Percentiles rank a stretch among this genome's conserved stretches.
Evolutionary conservation across 2,113 vertebrate genomes (phyloP).

Genomic region (Beaufortia kweichowensis): DNA sequence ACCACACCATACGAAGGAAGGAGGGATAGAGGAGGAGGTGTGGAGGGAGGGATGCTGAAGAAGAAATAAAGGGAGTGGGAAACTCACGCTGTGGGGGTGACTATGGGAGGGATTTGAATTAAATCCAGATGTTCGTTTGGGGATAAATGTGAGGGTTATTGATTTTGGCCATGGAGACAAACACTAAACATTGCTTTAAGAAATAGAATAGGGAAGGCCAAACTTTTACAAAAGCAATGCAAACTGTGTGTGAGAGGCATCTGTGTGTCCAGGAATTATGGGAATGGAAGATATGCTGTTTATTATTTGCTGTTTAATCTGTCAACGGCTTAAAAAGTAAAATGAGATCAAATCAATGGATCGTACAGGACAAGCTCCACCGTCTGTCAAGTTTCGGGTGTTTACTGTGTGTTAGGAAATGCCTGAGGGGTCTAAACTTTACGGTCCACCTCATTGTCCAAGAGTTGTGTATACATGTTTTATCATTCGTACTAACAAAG

Average conservation of each 20-base stretch:
- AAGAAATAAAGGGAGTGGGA: conserved; percentile 24
- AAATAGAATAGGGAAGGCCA: conserved; percentile 40
- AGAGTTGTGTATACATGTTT: background rate
- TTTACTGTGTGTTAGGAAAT: background rate
- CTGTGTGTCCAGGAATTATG: background rate
- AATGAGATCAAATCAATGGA: background rate
- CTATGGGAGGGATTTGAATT: conserved; percentile 39
- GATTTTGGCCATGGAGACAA: background rate
- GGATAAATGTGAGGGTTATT: background rate
- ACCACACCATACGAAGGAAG: conserved; percentile 30
- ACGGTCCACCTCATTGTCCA: background rate
- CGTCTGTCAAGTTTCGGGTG: background rate
- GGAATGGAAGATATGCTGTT: background rate
- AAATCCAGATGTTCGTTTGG: conserved; percentile 51
- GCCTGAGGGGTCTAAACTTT: background rate
- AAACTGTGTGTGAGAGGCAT: background rate
- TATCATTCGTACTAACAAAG: background rate
- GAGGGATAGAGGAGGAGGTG: conserved; percentile 60
- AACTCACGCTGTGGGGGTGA: conserved; percentile 19
- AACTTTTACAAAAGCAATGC: background rate
- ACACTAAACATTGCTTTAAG: background rate
- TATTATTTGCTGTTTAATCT: background rate
- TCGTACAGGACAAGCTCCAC: background rate
- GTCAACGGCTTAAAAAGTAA: background rate
- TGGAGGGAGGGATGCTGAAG: conserved; percentile 49